These are phyloP conservation scores for Andrena hattorfiana DNA, from an alignment of 2,888 invertebrate genomes.

Conservation along the genomic window DNA sequence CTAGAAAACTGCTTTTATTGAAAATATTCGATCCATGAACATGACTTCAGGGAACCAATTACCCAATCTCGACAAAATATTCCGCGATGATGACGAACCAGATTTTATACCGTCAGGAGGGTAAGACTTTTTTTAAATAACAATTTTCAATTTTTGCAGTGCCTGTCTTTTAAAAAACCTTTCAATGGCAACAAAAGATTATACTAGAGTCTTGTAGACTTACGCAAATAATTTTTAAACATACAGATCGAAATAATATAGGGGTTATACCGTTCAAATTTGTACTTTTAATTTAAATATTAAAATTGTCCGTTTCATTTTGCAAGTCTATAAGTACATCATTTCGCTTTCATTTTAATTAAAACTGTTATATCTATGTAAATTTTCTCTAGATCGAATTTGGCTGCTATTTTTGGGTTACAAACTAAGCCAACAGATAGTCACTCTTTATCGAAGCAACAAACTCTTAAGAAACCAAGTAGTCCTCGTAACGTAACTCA, in stretches of 20 bases:
- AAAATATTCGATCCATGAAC: slow-evolving; percentile 15
- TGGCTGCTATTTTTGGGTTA: slow-evolving; percentile 78
- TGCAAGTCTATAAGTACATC: neutral
- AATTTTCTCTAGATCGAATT: slow-evolving; percentile 72
- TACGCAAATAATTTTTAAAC: slow-evolving; percentile 3
- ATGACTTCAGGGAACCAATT: slow-evolving; percentile 75
- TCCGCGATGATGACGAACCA: slow-evolving; percentile 78
- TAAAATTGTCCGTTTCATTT: neutral
- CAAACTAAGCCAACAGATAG: slow-evolving; percentile 45
- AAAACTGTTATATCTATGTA: neutral
- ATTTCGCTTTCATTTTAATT: neutral
- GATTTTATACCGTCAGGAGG: slow-evolving; percentile 78
- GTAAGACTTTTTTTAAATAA: slow-evolving; percentile 62
- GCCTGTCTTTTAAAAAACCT: neutral
- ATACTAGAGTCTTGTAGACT: neutral
- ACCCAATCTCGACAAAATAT: slow-evolving; percentile 79
- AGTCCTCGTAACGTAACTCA: slow-evolving; percentile 57
- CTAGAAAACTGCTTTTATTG: neutral
- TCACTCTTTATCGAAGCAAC: slow-evolving; percentile 53
- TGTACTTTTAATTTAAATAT: neutral
- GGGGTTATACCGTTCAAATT: slow-evolving; percentile 15
- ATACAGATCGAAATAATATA: neutral
- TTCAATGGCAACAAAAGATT: neutral
- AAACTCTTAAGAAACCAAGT: slow-evolving; percentile 57
- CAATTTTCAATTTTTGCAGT: neutral